Percentiles rank a stretch among this genome's conserved stretches.
These are phyloP conservation scores for Sphecodes monilicornis DNA, from an alignment of 2,888 invertebrate species.

Conservation along the genomic window DNA sequence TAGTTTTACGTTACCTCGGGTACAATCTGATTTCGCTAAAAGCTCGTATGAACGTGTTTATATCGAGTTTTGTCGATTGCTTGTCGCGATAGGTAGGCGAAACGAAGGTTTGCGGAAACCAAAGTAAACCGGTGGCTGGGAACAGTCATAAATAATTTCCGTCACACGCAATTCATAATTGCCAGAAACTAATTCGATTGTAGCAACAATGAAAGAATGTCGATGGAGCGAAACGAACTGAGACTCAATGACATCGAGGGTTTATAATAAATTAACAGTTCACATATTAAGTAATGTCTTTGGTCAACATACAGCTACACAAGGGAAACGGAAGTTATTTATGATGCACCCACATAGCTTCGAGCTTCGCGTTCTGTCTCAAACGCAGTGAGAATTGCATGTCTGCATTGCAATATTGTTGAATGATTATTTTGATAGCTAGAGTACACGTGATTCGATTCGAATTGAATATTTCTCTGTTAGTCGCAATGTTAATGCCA, in stretches of 20 bases:
- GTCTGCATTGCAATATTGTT: too few species aligned
- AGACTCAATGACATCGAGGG: too few species aligned
- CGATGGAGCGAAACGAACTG: background rate
- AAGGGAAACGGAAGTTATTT: background rate
- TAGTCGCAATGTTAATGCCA: background rate
- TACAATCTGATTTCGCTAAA: slow-evolving; percentile 18
- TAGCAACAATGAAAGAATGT: background rate
- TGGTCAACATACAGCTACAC: background rate
- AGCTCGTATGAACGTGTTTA: slow-evolving; percentile 23
- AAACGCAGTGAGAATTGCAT: background rate
- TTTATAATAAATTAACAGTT: background rate
- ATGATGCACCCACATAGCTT: background rate
- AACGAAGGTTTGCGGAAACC: slow-evolving; percentile 7
- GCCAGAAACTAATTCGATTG: background rate
- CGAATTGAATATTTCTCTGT: background rate
- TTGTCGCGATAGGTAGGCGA: slow-evolving; percentile 15
- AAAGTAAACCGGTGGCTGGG: slow-evolving; percentile 2
- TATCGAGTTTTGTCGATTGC: slow-evolving; percentile 22
- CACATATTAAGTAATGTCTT: background rate
- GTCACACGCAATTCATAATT: background rate
- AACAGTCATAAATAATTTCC: background rate
- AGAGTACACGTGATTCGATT: background rate
- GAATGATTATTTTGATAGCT: background rate
- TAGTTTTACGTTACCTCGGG: slow-evolving; percentile 11
- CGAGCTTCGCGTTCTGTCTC: background rate